Evolutionary conservation across 2,797 vertebrate species (phyloP).

Genomic region (Typhlichthys eigenmanni): DNA sequence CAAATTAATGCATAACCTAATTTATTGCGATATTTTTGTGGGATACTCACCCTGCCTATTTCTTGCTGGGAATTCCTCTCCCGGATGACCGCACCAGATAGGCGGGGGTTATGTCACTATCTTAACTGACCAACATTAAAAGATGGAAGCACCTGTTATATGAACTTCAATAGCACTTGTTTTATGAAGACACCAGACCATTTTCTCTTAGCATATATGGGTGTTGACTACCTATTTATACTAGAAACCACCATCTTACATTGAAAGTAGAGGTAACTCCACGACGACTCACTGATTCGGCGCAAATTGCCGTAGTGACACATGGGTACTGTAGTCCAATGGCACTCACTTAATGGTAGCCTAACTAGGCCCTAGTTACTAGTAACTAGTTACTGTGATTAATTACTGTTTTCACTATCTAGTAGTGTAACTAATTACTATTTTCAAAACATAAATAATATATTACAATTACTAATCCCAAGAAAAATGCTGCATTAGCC

Average conservation of each 20-base stretch:
- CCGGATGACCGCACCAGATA: conserved; percentile 48
- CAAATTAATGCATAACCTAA: conserved; percentile 1
- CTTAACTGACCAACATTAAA: conserved; percentile 45
- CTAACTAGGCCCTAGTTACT: no score
- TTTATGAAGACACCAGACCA: conserved; percentile 44
- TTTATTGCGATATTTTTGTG: conserved; percentile 41
- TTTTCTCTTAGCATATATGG: conserved; percentile 51
- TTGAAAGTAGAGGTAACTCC: conserved; percentile 45
- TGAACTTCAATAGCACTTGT: conserved; percentile 33
- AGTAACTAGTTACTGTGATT: no score
- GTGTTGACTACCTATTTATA: conserved; percentile 39
- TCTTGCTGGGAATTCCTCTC: conserved; percentile 52
- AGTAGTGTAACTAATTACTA: no score
- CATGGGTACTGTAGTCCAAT: conserved; percentile 58
- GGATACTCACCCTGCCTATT: conserved; percentile 67
- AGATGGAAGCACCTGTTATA: conserved; percentile 32
- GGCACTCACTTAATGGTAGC: no score
- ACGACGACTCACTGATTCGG: conserved; percentile 50
- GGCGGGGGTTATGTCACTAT: conserved; percentile 34
- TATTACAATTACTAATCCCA: no score
- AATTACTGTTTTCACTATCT: no score
- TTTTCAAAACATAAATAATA: no score
- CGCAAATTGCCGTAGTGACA: conserved; percentile 22
- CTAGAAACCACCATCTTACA: conserved; percentile 72
- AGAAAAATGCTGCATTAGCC: no score